Evolutionary conservation across 2,797 vertebrate genomes (phyloP), one percentile per base, ranked within the genome.

Genomic region (Graptemys geographica): DNA sequence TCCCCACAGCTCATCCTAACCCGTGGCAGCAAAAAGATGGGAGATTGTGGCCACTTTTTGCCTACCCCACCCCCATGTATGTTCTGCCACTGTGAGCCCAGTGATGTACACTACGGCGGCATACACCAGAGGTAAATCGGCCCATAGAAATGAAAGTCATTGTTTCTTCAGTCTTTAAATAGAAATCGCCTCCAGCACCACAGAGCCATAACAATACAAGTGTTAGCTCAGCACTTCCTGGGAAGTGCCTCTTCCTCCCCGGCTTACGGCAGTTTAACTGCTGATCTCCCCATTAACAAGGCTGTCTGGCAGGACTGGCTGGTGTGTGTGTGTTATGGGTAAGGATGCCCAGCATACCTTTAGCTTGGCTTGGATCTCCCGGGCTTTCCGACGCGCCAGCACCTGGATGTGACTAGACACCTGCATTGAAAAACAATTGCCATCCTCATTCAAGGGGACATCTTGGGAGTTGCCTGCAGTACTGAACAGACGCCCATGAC

Each of bases 391-490:
- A 82, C 99, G 99, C 33, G 99, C 99, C 82, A 99, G 97, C 96
- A 99, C 99, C 98, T 99, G 99, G 96, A 99, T 99, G 97, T 99
- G 99, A 98, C 99, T 99, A 87, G 99, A 99, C 59, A 99, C 99
- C 99, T 99, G 97, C 9, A 93, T 90, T 51, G 86, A 90, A 95
- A 90, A 93, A 94, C 83, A 98, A 95, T 96, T 89, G 23, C 33
- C 86, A n/a, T 57, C 41, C 76, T 96, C 27, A 92, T 83, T 92
- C 41, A 82, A 80, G 33, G 92, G n/a, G 4, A 90, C 56, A 41
- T 84, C 3, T 47, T 74, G 27, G 25, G 21, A 94, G 80, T 31
- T 86, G 57, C 79, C 94, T 83, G 59, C 27, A 84, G 57, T 92
- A 91, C 13, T 82, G 89, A 95, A 84, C 13, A 82, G 33, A 41